Percentiles rank a stretch among this genome's conserved stretches.
Evolutionary conservation across 2,888 invertebrate genomes (phyloP).

Genomic region (Calameuta idolon): DNA sequence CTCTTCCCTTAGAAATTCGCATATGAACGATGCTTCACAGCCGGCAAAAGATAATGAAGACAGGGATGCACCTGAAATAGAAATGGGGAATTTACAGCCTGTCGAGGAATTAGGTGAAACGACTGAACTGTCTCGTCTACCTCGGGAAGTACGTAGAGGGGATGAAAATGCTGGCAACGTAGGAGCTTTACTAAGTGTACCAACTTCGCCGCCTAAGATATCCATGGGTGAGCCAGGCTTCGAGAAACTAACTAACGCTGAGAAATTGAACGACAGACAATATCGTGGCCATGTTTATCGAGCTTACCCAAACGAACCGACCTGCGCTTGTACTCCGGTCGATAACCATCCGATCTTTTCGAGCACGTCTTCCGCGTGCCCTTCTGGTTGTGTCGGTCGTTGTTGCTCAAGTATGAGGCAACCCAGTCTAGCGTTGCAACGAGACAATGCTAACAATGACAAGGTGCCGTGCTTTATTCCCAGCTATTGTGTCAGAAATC

Average conservation of each 20-base stretch:
- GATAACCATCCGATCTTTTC: conserved; percentile 16
- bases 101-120: conserved; percentile 8
- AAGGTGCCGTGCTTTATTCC: conserved; percentile 23
- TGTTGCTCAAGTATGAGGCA: conserved; percentile 45
- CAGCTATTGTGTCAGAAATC: conserved; percentile 31
- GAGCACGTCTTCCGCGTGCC: conserved; percentile 35
- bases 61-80: background rate
- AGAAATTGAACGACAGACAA: conserved; percentile 52
- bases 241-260: conserved; percentile 47
- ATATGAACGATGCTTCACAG: conserved; percentile 17
- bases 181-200: conserved; percentile 29
- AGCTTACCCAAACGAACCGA: conserved; percentile 49
- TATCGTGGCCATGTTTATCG: conserved; percentile 49
- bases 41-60: background rate
- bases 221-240: conserved; percentile 46
- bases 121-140: conserved; percentile 5
- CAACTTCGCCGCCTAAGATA: conserved; percentile 36
- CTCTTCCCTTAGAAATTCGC: conserved; percentile 39
- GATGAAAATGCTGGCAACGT: background rate
- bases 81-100: background rate
- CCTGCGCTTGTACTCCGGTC: conserved; percentile 41
- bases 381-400: conserved; percentile 39
- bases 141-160: conserved; percentile 1
- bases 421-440: conserved; percentile 9
- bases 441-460: conserved; percentile 1